Evolutionary conservation across 2,797 vertebrate genomes (phyloP).

Genomic region (Aulostomus chinensis): DNA sequence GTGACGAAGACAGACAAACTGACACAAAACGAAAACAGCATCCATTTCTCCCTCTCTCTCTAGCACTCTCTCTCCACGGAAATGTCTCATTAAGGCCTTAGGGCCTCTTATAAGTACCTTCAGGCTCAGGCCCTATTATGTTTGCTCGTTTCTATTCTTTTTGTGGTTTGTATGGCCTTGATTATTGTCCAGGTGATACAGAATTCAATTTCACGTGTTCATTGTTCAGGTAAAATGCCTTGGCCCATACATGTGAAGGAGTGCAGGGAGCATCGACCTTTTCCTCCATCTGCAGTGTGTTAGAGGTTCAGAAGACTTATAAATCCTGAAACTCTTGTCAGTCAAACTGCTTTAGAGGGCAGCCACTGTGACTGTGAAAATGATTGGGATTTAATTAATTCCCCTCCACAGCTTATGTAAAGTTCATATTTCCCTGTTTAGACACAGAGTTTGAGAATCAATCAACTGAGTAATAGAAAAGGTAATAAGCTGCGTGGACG

Average conservation of each 20-base stretch:
- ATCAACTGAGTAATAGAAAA: slow-evolving; percentile 79
- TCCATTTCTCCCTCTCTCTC: neutral
- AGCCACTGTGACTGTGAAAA: slow-evolving; percentile 73
- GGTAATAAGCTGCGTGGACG: slow-evolving; percentile 64
- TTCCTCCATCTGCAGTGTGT: slow-evolving; percentile 13
- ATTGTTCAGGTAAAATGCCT: slow-evolving; percentile 42
- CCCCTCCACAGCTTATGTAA: slow-evolving; percentile 71
- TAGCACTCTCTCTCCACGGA: too few relatives aligned
- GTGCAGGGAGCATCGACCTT: slow-evolving; percentile 22
- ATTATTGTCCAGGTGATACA: slow-evolving; percentile 35
- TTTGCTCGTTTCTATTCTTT: too few relatives aligned
- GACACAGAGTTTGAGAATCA: slow-evolving; percentile 75
- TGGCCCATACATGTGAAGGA: slow-evolving; percentile 42
- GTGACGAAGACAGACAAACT: too few relatives aligned
- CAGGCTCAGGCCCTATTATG: too few relatives aligned
- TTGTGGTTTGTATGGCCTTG: slow-evolving; percentile 28
- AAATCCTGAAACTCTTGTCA: slow-evolving; percentile 46
- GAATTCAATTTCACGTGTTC: slow-evolving; percentile 60
- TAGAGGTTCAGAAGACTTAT: slow-evolving; percentile 42
- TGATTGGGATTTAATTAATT: slow-evolving; percentile 78
- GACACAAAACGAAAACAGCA: too few relatives aligned
- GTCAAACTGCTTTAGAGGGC: slow-evolving; percentile 65
- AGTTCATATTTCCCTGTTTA: slow-evolving; percentile 77
- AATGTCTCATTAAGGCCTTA: too few relatives aligned
- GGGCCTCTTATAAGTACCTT: too few relatives aligned